These are phyloP conservation scores for Drosophila rellima DNA, from an alignment of 2,888 invertebrate species.

Conservation along the genomic window DNA sequence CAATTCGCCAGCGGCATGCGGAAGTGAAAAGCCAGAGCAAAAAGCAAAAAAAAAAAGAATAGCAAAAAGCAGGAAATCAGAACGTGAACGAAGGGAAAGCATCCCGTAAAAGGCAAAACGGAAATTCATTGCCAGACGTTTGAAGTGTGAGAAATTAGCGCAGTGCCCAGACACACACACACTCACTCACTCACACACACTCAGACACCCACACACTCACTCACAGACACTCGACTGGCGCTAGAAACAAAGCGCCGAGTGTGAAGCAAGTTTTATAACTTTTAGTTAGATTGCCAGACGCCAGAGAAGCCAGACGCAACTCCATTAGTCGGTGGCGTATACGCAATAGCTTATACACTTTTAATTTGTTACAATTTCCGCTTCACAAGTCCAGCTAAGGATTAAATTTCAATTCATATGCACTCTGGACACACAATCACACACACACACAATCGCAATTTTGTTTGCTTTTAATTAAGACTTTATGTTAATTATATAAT, in stretches of 20 bases:
- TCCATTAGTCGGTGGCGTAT: slow-evolving; percentile 39
- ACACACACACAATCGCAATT: slow-evolving; percentile 2
- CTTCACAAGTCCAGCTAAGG: slow-evolving; percentile 38
- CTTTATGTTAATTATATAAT: slow-evolving; percentile 38
- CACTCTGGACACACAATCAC: slow-evolving; percentile 1
- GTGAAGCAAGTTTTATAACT: slow-evolving; percentile 28
- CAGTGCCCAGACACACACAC: slow-evolving; percentile 47
- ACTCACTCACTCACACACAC: slow-evolving; percentile 16
- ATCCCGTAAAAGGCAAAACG: slow-evolving; percentile 57
- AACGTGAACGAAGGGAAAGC: slow-evolving; percentile 55
- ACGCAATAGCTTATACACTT: slow-evolving; percentile 60
- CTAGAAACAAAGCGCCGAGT: slow-evolving; percentile 35
- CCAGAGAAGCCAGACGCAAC: slow-evolving; percentile 22
- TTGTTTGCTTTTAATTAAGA: slow-evolving; percentile 45
- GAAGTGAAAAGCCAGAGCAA: slow-evolving; percentile 57
- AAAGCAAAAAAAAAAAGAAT: slow-evolving; percentile 29
- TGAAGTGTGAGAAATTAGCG: slow-evolving; percentile 80
- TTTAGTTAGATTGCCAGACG: slow-evolving; percentile 38
- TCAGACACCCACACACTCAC: slow-evolving; percentile 8
- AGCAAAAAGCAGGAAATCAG: slow-evolving; percentile 63
- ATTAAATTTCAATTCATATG: slow-evolving; percentile 36
- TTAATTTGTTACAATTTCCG: slow-evolving; percentile 66
- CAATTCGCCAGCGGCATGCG: slow-evolving; percentile 54
- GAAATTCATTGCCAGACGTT: slow-evolving; percentile 77
- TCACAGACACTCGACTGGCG: slow-evolving; percentile 10